These are phyloP conservation scores for Haliclona indistincta DNA, from an alignment of 37 sponge, comb jelly and placozoan genomes.

Conservation along the genomic window DNA sequence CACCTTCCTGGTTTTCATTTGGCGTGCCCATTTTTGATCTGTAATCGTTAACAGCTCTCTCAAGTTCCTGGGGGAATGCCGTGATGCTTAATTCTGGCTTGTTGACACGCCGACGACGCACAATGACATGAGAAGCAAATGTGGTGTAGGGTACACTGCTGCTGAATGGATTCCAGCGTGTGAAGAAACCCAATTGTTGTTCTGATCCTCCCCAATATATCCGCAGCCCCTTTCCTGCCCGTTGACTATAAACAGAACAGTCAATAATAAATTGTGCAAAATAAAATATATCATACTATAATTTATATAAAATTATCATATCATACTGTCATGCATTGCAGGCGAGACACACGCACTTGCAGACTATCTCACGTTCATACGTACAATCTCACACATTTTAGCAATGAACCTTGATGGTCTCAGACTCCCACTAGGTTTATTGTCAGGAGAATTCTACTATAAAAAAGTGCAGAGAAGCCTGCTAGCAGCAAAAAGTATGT, in stretches of 20 bases:
- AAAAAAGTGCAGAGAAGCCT: too few relatives aligned
- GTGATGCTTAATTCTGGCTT: slow-evolving; percentile 29
- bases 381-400: too few relatives aligned
- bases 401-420: too few relatives aligned
- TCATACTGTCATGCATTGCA: not conserved
- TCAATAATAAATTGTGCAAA: not conserved
- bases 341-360: not conserved
- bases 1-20: not conserved
- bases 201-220: slow-evolving; percentile 52
- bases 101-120: slow-evolving; percentile 12
- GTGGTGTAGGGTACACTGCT: slow-evolving; percentile 27
- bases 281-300: too few relatives aligned
- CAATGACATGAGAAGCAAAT: slow-evolving; percentile 61
- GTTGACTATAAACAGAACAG: slow-evolving; percentile 9
- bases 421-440: too few relatives aligned
- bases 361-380: too few relatives aligned
- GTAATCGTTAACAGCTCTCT: slow-evolving; percentile 42
- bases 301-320: not conserved
- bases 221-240: slow-evolving; percentile 53
- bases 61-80: slow-evolving; percentile 19
- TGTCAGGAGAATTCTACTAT: too few relatives aligned
- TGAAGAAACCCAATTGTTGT: slow-evolving; percentile 26
- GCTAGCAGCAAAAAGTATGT: too few relatives aligned
- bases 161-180: slow-evolving; percentile 77
- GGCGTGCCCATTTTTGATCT: not conserved